phyloP scores from a whole-genome alignment of 2,797 vertebrate genomes.

The Sebastes minor region DNA sequence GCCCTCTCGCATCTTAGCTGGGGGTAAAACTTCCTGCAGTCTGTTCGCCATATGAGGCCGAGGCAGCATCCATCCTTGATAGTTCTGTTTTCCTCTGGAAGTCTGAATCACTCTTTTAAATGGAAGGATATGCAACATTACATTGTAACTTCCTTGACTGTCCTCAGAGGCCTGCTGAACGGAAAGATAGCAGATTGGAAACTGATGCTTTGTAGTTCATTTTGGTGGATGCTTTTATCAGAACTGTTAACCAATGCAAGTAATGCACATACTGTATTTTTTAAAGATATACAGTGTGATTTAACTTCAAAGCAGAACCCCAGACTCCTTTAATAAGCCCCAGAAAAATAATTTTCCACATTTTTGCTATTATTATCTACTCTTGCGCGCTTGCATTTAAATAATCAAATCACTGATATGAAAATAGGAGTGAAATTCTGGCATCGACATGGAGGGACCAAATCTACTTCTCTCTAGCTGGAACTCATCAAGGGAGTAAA shows the following conservation, averaged over 20 bases:
- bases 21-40: conserved; percentile 20
- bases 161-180: conserved; percentile 33
- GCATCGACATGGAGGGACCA: not conserved
- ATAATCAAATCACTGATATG: not conserved
- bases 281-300: not conserved
- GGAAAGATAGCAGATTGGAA: conserved; percentile 14
- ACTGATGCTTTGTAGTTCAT: conserved; percentile 6
- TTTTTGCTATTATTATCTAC: not conserved
- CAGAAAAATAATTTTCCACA: not conserved
- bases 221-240: conserved; percentile 1
- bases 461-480: not conserved
- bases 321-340: not conserved
- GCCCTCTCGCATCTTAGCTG: conserved; percentile 32
- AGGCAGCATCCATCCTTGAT: conserved; percentile 30
- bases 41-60: conserved; percentile 14
- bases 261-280: not conserved
- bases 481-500: conserved; percentile 3
- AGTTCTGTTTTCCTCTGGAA: conserved; percentile 49
- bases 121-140: conserved; percentile 50
- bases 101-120: conserved; percentile 35
- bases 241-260: not conserved
- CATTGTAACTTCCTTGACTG: conserved; percentile 41
- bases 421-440: not conserved
- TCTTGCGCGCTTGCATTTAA: not conserved
- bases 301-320: conserved; percentile 5